Evolutionary conservation across 2,113 vertebrate genomes (phyloP).

Genomic region (Notiomystis cincta): DNA sequence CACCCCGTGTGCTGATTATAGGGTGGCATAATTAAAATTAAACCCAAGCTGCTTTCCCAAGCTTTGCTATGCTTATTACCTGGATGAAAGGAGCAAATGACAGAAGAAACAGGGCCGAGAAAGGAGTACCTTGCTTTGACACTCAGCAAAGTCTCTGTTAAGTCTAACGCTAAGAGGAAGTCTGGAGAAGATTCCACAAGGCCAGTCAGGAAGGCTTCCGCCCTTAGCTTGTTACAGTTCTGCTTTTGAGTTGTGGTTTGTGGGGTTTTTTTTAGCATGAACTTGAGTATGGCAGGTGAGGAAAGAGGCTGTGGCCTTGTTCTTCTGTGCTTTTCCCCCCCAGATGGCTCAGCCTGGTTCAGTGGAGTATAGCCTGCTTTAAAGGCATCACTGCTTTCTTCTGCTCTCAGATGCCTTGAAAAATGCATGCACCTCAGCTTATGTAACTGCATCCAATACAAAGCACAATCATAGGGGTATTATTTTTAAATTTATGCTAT

Average conservation of each 20-base stretch:
- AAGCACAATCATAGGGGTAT: accelerated
- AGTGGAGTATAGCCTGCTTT: neutral
- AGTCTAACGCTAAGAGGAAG: neutral
- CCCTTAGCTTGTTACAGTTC: neutral
- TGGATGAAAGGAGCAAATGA: neutral
- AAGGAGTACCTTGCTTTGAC: neutral
- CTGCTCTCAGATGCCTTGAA: neutral
- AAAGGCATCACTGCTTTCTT: neutral
- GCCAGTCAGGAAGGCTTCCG: neutral
- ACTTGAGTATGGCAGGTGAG: neutral
- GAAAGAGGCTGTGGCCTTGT: neutral
- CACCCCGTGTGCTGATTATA: accelerated
- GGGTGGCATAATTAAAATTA: neutral
- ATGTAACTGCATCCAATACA: neutral
- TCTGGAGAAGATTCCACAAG: neutral
- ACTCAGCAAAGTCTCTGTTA: neutral
- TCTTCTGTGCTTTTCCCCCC: neutral
- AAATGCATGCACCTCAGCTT: neutral
- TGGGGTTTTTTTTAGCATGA: neutral
- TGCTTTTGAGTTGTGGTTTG: neutral
- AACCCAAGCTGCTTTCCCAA: neutral
- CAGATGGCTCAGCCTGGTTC: neutral
- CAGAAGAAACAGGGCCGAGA: neutral
- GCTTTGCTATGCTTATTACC: neutral
- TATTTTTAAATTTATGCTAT: neutral